A percentile compares a stretch with the other conserved stretches of the same genome.
Evolutionary conservation across 2,888 invertebrate genomes (phyloP).

Genomic region (Aphelenchoides bicaudatus): DNA sequence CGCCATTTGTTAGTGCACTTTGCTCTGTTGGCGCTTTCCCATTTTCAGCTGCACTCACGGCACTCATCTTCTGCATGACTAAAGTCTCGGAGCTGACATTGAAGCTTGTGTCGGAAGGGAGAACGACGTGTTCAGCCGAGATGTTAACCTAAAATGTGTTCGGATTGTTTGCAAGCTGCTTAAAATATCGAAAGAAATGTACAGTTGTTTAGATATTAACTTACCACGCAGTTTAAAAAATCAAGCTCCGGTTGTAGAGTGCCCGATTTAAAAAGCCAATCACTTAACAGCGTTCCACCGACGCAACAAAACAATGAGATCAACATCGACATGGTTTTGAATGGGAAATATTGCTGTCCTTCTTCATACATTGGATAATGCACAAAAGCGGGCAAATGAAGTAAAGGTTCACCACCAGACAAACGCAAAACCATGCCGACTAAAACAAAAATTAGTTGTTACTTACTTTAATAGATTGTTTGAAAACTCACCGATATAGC

Average conservation of each 20-base stretch:
- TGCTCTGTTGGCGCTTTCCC: constrained; percentile 19
- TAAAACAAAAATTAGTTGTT: constrained; percentile 19
- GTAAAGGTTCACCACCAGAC: constrained; percentile 80
- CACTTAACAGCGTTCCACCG: constrained; percentile 64
- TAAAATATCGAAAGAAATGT: constrained; percentile 75
- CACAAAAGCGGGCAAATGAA: constrained; percentile 78
- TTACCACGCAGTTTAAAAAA: constrained; percentile 54
- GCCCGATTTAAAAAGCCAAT: constrained; percentile 47
- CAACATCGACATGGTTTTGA: constrained; percentile 89
- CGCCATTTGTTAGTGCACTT: constrained; percentile 27
- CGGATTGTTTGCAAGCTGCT: no score
- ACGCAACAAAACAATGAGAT: constrained; percentile 75
- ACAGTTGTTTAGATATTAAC: no score
- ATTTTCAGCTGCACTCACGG: constrained; percentile 14
- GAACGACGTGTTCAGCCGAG: constrained; percentile 48
- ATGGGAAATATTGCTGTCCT: constrained; percentile 82
- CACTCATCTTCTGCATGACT: constrained; percentile 38
- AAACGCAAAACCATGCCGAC: constrained; percentile 68
- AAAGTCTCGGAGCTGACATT: constrained; percentile 47
- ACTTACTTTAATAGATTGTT: background rate
- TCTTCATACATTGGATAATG: constrained; percentile 74
- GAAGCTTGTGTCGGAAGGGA: constrained; percentile 57
- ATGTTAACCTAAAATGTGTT: no score
- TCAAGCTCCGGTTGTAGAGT: constrained; percentile 50
- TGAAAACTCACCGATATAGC: constrained; percentile 51